Percentiles rank a stretch among this genome's conserved stretches.
These are phyloP conservation scores for Cyprinodon variegatus DNA, from an alignment of 2,113 vertebrate genomes.

Conservation along the genomic window DNA sequence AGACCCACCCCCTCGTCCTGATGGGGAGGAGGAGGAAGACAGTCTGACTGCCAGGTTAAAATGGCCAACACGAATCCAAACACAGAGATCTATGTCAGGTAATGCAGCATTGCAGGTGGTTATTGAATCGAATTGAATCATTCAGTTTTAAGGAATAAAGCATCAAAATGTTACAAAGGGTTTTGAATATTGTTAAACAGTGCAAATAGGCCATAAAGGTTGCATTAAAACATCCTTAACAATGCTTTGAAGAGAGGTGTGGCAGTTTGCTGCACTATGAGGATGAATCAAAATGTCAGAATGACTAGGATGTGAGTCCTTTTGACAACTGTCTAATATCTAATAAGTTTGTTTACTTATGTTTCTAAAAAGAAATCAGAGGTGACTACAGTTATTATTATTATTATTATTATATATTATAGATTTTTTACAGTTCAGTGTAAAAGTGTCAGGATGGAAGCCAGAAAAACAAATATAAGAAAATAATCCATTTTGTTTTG, in stretches of 20 bases:
- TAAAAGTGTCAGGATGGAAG: no score
- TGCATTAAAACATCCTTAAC: background rate
- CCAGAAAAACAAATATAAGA: no score
- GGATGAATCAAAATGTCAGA: background rate
- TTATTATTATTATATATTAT: no score
- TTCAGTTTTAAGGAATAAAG: background rate
- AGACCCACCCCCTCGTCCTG: slow-evolving; percentile 58
- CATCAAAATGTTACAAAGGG: background rate
- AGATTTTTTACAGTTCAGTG: no score
- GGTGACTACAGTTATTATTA: no score
- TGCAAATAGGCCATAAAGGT: background rate
- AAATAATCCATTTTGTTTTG: no score
- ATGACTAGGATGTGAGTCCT: background rate
- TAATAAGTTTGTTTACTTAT: no score
- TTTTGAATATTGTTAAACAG: background rate
- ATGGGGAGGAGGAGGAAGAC: slow-evolving; percentile 54
- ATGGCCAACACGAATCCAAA: slow-evolving; percentile 49
- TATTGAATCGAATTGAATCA: background rate
- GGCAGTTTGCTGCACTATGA: no score
- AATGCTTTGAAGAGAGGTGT: no score
- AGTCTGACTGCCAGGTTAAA: slow-evolving; percentile 49
- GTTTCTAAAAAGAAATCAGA: no score
- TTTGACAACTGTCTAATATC: no score
- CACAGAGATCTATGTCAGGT: slow-evolving; percentile 62
- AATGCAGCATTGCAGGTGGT: background rate